Conservation (phyloP, 2,888 invertebrate species). For the Conops quadrifasciatus region DNA sequence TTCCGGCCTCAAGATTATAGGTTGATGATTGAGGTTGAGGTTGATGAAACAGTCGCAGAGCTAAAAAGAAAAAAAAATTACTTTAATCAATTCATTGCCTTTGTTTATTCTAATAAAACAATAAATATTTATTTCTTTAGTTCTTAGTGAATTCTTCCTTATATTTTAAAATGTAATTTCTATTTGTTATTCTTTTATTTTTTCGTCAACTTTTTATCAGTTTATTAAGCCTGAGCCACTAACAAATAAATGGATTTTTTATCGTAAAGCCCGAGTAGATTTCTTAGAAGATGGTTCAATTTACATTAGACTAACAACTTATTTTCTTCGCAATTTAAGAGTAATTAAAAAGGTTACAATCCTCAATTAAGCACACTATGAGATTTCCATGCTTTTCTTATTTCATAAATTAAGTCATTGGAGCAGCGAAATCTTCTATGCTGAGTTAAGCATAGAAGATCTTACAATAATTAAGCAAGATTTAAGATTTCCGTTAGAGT, state of each 20-base stretch:
- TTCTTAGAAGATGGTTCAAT: neutral
- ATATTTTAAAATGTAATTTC: neutral
- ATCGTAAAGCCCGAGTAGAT: neutral
- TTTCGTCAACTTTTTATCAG: neutral
- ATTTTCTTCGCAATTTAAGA: neutral
- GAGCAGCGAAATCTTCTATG: neutral
- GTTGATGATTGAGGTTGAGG: neutral
- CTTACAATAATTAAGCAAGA: conserved; percentile 11
- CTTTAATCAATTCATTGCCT: neutral
- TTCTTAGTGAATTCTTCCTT: neutral
- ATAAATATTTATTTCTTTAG: neutral
- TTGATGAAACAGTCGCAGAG: neutral
- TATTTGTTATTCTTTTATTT: neutral
- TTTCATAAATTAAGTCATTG: neutral
- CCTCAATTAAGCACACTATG: neutral
- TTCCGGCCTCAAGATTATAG: neutral
- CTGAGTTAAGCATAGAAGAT: neutral
- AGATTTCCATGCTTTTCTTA: neutral
- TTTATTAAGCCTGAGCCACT: neutral
- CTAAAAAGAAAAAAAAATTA: conserved; percentile 4
- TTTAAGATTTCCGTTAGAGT: conserved; percentile 12
- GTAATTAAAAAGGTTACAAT: neutral
- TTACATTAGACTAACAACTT: neutral
- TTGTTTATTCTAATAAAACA: neutral
- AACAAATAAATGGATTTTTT: neutral